Conservation (phyloP, 1,140 invertebrate genomes). For the Odontomachus brunneus region DNA sequence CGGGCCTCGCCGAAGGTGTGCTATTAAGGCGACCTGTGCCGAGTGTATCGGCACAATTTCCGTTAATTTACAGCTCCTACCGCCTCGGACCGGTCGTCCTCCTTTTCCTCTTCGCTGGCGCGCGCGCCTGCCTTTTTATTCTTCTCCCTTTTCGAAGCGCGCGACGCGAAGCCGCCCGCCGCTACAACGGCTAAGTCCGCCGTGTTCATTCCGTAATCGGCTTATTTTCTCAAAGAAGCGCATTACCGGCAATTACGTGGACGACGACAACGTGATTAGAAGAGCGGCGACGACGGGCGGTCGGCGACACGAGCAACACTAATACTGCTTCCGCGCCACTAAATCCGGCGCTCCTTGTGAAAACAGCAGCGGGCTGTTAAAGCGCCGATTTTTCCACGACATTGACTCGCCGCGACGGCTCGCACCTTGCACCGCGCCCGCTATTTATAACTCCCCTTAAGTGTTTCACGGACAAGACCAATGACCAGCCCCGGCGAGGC, state of each 20-base stretch:
- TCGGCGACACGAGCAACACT: slow-evolving; percentile 49
- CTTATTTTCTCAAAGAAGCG: slow-evolving; percentile 67
- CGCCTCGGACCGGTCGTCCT: slow-evolving; percentile 16
- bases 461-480: slow-evolving; percentile 61
- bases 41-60: slow-evolving; percentile 64
- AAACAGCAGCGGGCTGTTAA: slow-evolving; percentile 47
- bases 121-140: too few relatives aligned
- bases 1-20: neutral
- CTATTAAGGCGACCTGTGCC: slow-evolving; percentile 53
- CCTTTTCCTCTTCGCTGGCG: slow-evolving; percentile 29
- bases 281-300: slow-evolving; percentile 45
- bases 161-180: slow-evolving; percentile 23
- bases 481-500: slow-evolving; percentile 42
- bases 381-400: slow-evolving; percentile 52
- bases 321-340: slow-evolving; percentile 65
- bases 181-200: slow-evolving; percentile 58
- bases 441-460: slow-evolving; percentile 55
- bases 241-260: slow-evolving; percentile 64
- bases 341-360: slow-evolving; percentile 44
- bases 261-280: slow-evolving; percentile 71
- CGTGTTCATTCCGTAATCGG: slow-evolving; percentile 66
- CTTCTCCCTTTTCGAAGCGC: slow-evolving; percentile 13
- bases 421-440: slow-evolving; percentile 45
- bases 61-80: slow-evolving; percentile 61
- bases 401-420: slow-evolving; percentile 50